Base-by-base conservation (phyloP, 2,888 invertebrate species). In the Apodemia duryi region DNA sequence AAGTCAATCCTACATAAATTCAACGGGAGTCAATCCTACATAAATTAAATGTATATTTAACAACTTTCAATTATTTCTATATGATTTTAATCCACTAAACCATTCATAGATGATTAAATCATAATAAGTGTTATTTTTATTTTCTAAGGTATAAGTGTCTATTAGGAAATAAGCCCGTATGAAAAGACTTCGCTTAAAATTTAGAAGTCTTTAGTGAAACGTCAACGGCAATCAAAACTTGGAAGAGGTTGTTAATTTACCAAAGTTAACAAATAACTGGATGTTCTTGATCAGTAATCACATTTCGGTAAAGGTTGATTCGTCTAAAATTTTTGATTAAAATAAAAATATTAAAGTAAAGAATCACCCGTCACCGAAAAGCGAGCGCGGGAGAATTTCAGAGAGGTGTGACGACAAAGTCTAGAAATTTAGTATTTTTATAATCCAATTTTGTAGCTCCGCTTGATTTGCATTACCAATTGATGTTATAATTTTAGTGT, bases 361-460 rank as follows among this genome's bases (percentile, higher is more conserved):
- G 70, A 70, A 69, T 79, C 77, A 76, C 72, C 68, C 66, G 72
- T 64, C 65, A 75, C 72, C 78, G 74, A 71, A 74, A 74, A 65
- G 65, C 65, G 65, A 69, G 72, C 76, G 78, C 76, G 76, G 77
- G 72, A 79, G 76, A 76, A 75, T 75, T 71, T 67, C 66, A 77
- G 76, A 81, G 82, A 73, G 77, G 72, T 74, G 77, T 75, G 79
- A 83, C 77, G 71, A 76, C 69, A 38, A 64, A 65, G 77, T 80
- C 75, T 77, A 80, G 68, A 74, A 81, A 81, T 84, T 82, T 78
- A 77, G 78, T 74, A 43, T 43, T 67, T 63, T 77, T 75, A 78
- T 72, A 85, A 84, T 86, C 79, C 78, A 86, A 88, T 86, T 88
- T 87, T 71, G 84, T 86, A 87, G 84, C 87, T 86, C 88, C 86